Evolutionary conservation across 2,888 invertebrate species (phyloP).

Genomic region (Meteorus colon): DNA sequence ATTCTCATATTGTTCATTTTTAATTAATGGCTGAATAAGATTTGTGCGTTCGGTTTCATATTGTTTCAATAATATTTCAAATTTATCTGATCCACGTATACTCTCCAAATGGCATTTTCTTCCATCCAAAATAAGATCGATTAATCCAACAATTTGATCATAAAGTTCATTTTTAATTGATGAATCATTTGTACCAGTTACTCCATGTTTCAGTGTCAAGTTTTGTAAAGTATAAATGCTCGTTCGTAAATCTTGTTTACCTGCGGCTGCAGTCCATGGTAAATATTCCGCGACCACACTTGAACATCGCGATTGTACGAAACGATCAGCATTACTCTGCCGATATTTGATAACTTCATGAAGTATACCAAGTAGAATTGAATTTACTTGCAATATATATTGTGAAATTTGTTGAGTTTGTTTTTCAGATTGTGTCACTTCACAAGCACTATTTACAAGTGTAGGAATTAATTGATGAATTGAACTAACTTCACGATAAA

Average conservation of each 20-base stretch:
- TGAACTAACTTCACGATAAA: slow-evolving; percentile 82
- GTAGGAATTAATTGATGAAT: slow-evolving; percentile 81
- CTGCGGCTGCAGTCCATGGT: slow-evolving; percentile 84
- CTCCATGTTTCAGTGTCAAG: slow-evolving; percentile 73
- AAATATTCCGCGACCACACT: slow-evolving; percentile 77
- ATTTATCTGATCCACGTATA: slow-evolving; percentile 77
- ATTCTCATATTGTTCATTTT: slow-evolving; percentile 84
- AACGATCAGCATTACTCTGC: slow-evolving; percentile 76
- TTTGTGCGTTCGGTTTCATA: slow-evolving; percentile 81
- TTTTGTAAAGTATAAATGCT: slow-evolving; percentile 69
- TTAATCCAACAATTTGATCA: slow-evolving; percentile 81
- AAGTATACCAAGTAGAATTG: slow-evolving; percentile 75
- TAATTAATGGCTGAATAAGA: slow-evolving; percentile 81
- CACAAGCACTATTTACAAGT: slow-evolving; percentile 78
- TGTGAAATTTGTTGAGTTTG: slow-evolving; percentile 76
- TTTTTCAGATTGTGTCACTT: slow-evolving; percentile 77
- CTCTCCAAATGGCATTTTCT: slow-evolving; percentile 82
- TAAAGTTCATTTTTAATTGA: slow-evolving; percentile 77
- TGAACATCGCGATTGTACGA: slow-evolving; percentile 71
- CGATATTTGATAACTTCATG: slow-evolving; percentile 80
- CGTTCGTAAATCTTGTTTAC: slow-evolving; percentile 73
- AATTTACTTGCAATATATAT: slow-evolving; percentile 67
- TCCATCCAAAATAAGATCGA: slow-evolving; percentile 84
- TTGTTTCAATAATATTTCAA: slow-evolving; percentile 77
- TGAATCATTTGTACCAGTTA: slow-evolving; percentile 76